Base-by-base conservation (phyloP, 2,888 invertebrate species). In the Dendrolimus houi region DNA sequence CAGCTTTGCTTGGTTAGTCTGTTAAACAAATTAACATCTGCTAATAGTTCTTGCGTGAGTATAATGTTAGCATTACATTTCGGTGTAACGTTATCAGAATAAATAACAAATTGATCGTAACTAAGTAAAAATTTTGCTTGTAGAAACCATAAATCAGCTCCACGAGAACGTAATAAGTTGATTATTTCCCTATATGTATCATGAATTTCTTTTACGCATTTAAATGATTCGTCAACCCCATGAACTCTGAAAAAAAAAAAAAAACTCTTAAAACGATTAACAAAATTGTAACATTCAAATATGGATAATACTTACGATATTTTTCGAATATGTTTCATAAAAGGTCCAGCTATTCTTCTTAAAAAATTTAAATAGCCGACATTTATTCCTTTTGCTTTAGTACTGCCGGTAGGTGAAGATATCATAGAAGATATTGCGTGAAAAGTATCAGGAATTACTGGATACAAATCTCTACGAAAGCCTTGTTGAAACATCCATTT, bases 1-100 rank as follows among this genome's bases (percentile, higher is more conserved):
- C 94, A 94, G 61, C 87, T 85, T 71, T 89, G 90, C 68, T 88
- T 90, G 62, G 77, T 85, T 52, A 89, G 67, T 64, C 88, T 79
- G 41, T 81, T 63, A 63, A 76, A 90, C 60, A 86, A 70, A 40
- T 63, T 60, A 2, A 64, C 56, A 63, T 89, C 75, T 12, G 62
- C 64, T 59, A 81, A 56, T 8, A 89, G 72, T 64, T 83, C 72
- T 65, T 72, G 67, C 2, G 71, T 77, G 41, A 81, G 64, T 58
- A 77, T 66, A 54, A 83, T 81, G 58, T 89, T 87, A 54, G 84
- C 77, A 59, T 82, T 81, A 64, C 74, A 70, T 66, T 77, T 84
- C 8, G 83, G 69, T 7, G 82, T 70, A 52, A 79, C 70, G 62
- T 83, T 76, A 65, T 83, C 74, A 40, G 74, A 65, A 66, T 79